Conservation (phyloP, 2,797 vertebrate genomes). For the Psittacula echo region DNA sequence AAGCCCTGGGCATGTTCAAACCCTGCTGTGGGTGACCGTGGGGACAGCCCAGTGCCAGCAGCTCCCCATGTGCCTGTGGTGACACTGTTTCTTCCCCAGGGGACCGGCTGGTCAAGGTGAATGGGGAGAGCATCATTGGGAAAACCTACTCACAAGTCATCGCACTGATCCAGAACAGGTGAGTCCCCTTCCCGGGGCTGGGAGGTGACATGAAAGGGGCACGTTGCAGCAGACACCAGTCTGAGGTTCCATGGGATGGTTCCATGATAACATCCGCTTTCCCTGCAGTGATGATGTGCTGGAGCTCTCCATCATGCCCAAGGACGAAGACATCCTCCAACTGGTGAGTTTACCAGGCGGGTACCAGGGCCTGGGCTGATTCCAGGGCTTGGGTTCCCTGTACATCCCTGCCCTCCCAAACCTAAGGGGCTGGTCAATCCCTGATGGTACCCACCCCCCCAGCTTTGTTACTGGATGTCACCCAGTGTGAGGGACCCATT, state of each 20-base stretch:
- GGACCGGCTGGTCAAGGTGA: constrained; percentile 96
- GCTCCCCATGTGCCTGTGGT: accelerated
- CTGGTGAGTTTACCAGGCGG: constrained; percentile 83
- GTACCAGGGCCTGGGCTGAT: neutral
- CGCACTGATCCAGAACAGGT: constrained; percentile 98
- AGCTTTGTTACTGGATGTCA: accelerated
- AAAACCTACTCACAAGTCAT: constrained; percentile 99
- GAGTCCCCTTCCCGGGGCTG: neutral
- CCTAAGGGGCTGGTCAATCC: neutral
- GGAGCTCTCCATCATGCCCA: constrained; percentile 98
- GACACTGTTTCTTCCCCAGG: constrained; percentile 74
- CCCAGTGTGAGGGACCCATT: neutral
- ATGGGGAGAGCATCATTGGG: constrained; percentile 93
- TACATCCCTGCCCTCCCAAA: neutral
- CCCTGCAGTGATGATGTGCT: constrained; percentile 87
- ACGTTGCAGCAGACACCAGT: neutral
- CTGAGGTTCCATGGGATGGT: neutral
- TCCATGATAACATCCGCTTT: neutral
- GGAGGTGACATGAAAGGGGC: neutral
- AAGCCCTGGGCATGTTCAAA: neutral
- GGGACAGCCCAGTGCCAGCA: neutral
- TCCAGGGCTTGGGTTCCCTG: neutral
- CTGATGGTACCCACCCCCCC: neutral
- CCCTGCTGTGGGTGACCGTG: accelerated
- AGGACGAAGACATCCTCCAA: constrained; percentile 96